Conservation (phyloP, 2,113 vertebrate species). For the Bagarius yarrelli region DNA sequence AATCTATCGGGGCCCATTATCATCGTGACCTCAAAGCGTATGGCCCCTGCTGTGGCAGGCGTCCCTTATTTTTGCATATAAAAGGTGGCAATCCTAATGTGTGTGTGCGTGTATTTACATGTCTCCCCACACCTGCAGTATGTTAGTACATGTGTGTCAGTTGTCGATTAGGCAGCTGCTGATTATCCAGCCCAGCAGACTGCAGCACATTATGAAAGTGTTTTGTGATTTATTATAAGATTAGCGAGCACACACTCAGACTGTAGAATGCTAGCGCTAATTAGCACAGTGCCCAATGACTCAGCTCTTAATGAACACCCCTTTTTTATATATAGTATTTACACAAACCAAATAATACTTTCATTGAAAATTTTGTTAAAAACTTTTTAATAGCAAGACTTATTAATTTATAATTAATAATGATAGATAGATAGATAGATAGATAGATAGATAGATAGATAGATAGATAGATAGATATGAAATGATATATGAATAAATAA, state of each 20-base stretch:
- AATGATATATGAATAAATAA: too few relatives aligned
- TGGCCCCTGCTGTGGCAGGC: too few relatives aligned
- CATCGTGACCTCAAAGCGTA: too few relatives aligned
- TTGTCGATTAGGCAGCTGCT: background rate
- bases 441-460: too few relatives aligned
- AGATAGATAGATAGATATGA: too few relatives aligned
- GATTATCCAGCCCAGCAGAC: background rate
- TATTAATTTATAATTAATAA: background rate
- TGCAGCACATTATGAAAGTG: background rate
- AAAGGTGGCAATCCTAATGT: background rate
- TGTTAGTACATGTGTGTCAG: conserved; percentile 23
- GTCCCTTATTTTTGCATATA: too few relatives aligned
- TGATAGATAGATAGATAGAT: too few relatives aligned
- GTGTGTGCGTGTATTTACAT: background rate
- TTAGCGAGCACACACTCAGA: background rate
- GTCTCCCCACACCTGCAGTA: conserved; percentile 8
- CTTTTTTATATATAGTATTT: background rate
- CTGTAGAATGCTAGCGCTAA: background rate
- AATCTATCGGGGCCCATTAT: background rate
- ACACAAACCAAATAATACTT: background rate
- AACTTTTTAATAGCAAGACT: background rate
- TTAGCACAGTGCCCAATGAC: background rate
- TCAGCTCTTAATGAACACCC: background rate
- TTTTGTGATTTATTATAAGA: background rate
- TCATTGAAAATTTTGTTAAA: background rate